Base-by-base conservation (phyloP, 2,888 invertebrate species). In the Camptogramma bilineatum region DNA sequence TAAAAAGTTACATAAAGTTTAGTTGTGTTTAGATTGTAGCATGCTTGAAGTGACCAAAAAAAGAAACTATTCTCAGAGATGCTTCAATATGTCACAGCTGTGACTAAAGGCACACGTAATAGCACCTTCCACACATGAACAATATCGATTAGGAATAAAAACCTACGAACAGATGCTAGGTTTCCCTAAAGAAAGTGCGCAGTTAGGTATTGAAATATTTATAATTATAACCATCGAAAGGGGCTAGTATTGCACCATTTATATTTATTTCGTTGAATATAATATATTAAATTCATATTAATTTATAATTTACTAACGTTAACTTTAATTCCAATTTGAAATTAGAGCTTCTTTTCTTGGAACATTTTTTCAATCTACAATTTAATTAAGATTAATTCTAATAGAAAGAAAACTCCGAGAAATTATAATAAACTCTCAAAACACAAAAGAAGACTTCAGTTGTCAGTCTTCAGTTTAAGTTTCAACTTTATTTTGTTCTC, bases 61-160 rank as follows among this genome's bases (percentile, higher is more conserved):
- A 28, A 2, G 28, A 28, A 4, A 28, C 28, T 8, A 8, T n/a
- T n/a, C 28, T 7, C 4, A 28, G 5, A 0, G 7, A 28, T 28
- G 28, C 7, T 28, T 28, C 7, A 28, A 3, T 21, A 21, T 28
- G 28, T 28, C 28, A 3, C 52, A 59, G 28, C 52, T 47, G 52
- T 47, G 52, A 8, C n/a, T 44, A 16, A 44, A 17, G 16, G 16
- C 17, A 21, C 52, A 42, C 18, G 50, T 16, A 34, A 18, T 21
- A 7, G 42, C 16, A 18, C 17, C 19, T 31, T 17, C 21, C 39
- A 31, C 17, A 19, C 52, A 31, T 9, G 17, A 24, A 34, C 31
- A 31, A 24, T 44, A 44, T 63, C 50, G 63, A 63, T 58, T 58
- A 53, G 42, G 42, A 54, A 61, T 48, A 48, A 34, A 57, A 57